phyloP scores from a whole-genome alignment of 1,140 invertebrate species.

The Tetranychus cinnabarinus region DNA sequence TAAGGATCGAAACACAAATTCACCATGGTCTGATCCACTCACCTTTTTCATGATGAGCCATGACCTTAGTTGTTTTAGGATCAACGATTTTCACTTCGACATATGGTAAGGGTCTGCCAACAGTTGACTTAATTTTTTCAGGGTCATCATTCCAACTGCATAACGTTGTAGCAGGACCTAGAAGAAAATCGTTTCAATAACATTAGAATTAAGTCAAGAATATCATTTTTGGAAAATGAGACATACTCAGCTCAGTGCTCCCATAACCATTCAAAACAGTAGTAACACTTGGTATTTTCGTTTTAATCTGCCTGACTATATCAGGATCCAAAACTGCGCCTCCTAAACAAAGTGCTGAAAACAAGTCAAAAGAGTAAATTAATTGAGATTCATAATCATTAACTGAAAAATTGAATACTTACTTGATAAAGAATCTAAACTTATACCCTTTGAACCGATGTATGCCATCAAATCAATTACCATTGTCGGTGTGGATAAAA shows the following conservation, averaged over 20 bases:
- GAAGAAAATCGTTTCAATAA: not conserved
- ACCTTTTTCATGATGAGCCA: conserved; percentile 38
- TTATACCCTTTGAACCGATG: not conserved
- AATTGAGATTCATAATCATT: not conserved
- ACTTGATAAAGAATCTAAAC: not conserved
- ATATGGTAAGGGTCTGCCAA: conserved; percentile 52
- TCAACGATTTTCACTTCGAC: conserved; percentile 54
- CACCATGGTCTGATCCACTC: not conserved
- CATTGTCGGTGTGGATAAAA: conserved; percentile 90
- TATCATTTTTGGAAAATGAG: not conserved
- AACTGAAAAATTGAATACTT: not conserved
- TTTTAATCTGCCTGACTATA: not conserved
- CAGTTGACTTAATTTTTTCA: conserved; percentile 28
- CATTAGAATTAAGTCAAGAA: no score
- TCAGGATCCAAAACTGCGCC: conserved; percentile 6
- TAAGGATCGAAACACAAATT: not conserved
- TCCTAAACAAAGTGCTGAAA: not conserved
- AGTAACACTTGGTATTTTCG: not conserved
- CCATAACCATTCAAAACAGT: conserved; percentile 10
- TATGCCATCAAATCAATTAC: conserved; percentile 51
- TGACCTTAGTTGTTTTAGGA: conserved; percentile 31
- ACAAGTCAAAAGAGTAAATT: not conserved
- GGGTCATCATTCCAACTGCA: not conserved
- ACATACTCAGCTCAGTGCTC: not conserved
- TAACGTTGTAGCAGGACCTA: conserved; percentile 1